These are phyloP conservation scores for Microtus ochrogaster DNA, from an alignment of 2,113 vertebrate genomes.

Conservation along the genomic window DNA sequence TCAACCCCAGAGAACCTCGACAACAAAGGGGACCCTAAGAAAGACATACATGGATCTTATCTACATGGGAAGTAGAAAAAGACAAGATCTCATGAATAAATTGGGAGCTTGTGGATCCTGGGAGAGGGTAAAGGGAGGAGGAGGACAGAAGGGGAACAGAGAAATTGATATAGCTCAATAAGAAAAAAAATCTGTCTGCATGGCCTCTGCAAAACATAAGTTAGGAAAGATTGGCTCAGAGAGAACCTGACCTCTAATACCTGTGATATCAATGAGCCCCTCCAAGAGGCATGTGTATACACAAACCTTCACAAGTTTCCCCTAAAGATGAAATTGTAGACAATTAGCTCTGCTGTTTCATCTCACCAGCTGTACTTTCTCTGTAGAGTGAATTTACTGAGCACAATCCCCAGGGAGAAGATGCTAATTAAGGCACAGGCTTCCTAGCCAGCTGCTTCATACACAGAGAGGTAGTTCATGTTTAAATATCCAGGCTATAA, in stretches of 20 bases:
- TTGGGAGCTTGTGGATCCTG: too few relatives aligned
- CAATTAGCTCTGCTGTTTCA: conserved; percentile 68
- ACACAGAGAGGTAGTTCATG: conserved; percentile 60
- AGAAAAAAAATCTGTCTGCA: neutral
- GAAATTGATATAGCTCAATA: too few relatives aligned
- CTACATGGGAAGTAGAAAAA: too few relatives aligned
- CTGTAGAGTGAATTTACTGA: conserved; percentile 82
- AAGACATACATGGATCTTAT: too few relatives aligned
- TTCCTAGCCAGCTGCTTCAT: conserved; percentile 83
- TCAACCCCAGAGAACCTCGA: too few relatives aligned
- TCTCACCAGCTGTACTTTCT: conserved; percentile 75
- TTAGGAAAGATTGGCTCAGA: neutral
- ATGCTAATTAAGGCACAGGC: conserved; percentile 82
- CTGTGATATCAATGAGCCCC: neutral
- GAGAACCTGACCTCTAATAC: neutral
- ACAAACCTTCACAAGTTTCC: neutral
- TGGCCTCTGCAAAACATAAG: neutral
- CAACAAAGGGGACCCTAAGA: too few relatives aligned
- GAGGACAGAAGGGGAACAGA: too few relatives aligned
- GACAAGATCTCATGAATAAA: too few relatives aligned
- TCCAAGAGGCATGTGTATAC: neutral
- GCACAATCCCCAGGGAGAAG: conserved; percentile 79
- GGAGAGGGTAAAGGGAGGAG: too few relatives aligned
- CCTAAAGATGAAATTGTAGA: conserved; percentile 53
- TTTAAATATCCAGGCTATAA: conserved; percentile 76